A percentile compares a stretch with the other conserved stretches of the same genome.
Evolutionary conservation across 2,888 invertebrate genomes (phyloP).

Genomic region (Leptinotarsa haldemani): DNA sequence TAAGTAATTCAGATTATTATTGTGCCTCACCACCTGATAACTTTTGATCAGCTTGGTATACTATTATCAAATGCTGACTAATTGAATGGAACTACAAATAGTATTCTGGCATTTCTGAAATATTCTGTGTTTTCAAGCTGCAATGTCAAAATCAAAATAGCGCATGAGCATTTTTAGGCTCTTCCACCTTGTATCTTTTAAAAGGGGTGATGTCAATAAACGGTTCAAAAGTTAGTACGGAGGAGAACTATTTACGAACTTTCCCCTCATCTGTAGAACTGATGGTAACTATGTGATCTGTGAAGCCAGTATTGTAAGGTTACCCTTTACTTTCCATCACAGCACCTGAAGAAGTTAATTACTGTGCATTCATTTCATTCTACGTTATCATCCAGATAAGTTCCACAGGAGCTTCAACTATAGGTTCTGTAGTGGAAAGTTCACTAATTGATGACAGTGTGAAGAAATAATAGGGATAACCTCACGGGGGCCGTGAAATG

Average conservation of each 20-base stretch:
- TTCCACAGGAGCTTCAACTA: background rate
- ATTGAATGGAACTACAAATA: background rate
- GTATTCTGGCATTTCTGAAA: background rate
- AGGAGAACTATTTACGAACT: background rate
- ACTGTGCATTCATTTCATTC: background rate
- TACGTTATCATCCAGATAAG: background rate
- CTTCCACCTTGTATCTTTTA: background rate
- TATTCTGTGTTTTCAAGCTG: background rate
- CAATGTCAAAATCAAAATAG: background rate
- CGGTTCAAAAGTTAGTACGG: background rate
- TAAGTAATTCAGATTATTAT: background rate
- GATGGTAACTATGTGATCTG: background rate
- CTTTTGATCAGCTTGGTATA: background rate
- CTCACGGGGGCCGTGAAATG: background rate
- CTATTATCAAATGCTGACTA: no score
- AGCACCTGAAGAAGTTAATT: background rate
- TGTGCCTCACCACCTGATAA: background rate
- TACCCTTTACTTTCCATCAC: background rate
- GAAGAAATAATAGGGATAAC: no score
- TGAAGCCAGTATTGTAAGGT: background rate
- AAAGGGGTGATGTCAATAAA: background rate
- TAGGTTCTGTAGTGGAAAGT: no score
- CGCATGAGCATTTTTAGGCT: background rate
- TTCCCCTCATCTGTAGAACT: background rate
- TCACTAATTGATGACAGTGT: no score